phyloP scores from a whole-genome alignment of 2,797 vertebrate genomes.

The Lates japonicus region DNA sequence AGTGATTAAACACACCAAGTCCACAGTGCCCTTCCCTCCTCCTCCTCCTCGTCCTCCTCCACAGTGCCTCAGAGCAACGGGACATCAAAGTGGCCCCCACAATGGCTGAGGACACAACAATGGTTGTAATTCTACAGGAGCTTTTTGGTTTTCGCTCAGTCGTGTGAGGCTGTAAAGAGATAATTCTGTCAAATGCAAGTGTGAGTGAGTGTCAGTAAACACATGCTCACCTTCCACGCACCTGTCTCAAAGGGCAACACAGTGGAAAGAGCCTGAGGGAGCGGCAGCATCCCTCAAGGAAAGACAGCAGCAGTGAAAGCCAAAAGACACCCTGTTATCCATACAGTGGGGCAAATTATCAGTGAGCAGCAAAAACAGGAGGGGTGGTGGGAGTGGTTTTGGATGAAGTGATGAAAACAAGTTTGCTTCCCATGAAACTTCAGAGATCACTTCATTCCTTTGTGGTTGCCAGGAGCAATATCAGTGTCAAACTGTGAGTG shows the following conservation, averaged over 20 bases:
- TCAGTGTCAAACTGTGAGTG: slow-evolving; percentile 33
- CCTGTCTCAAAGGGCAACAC: slow-evolving; percentile 30
- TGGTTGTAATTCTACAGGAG: slow-evolving; percentile 28
- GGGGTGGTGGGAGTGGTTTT: slow-evolving; percentile 17
- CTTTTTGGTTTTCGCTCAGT: slow-evolving; percentile 42
- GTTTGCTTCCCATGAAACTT: slow-evolving; percentile 30
- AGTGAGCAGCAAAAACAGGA: slow-evolving; percentile 25
- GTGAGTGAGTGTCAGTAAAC: slow-evolving; percentile 37
- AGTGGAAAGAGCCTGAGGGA: slow-evolving; percentile 44
- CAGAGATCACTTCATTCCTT: slow-evolving; percentile 22
- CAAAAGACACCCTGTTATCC: slow-evolving; percentile 16
- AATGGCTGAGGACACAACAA: slow-evolving; percentile 27
- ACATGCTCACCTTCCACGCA: slow-evolving; percentile 34
- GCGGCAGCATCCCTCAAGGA: slow-evolving; percentile 8
- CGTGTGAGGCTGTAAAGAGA: slow-evolving; percentile 40
- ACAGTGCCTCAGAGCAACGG: slow-evolving; percentile 40
- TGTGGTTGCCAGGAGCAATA: slow-evolving; percentile 34
- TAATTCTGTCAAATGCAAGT: slow-evolving; percentile 19
- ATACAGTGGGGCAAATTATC: slow-evolving; percentile 30
- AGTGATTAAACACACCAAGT: slow-evolving; percentile 71
- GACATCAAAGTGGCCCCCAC: slow-evolving; percentile 65
- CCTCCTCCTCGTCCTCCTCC: slow-evolving; percentile 14
- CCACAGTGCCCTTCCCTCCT: slow-evolving; percentile 56
- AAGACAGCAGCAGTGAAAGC: slow-evolving; percentile 14
- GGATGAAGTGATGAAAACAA: slow-evolving; percentile 42